Evolutionary conservation across 1,140 invertebrate species (phyloP).

Genomic region (Aplysia californica): DNA sequence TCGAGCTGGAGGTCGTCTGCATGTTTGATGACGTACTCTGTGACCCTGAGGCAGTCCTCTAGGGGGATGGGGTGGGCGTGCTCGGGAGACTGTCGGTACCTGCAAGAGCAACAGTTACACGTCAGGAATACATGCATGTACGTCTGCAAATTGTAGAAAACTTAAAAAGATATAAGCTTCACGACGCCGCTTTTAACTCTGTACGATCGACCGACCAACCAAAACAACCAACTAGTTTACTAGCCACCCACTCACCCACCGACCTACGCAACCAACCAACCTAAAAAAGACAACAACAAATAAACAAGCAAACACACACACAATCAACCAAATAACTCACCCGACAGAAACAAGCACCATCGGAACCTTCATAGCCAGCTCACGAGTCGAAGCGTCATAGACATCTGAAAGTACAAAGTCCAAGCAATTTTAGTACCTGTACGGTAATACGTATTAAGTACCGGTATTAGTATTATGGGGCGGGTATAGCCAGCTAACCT

Average conservation of each 20-base stretch:
- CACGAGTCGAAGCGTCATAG: slow-evolving; percentile 44
- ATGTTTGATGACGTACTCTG: slow-evolving; percentile 45
- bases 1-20: slow-evolving; percentile 39
- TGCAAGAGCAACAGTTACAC: neutral
- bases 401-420: slow-evolving; percentile 39
- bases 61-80: slow-evolving; percentile 46
- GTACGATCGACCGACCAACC: neutral
- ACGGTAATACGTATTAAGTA: neutral
- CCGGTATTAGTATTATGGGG: neutral
- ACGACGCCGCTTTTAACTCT: neutral
- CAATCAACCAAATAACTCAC: slow-evolving; percentile 36
- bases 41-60: slow-evolving; percentile 45
- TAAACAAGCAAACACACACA: too few relatives aligned
- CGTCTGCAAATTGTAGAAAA: too few relatives aligned
- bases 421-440: too few relatives aligned
- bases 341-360: slow-evolving; percentile 46
- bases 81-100: slow-evolving; percentile 48
- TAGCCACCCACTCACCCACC: too few relatives aligned
- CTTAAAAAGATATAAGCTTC: too few relatives aligned
- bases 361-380: slow-evolving; percentile 43
- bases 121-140: neutral
- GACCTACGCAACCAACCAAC: too few relatives aligned
- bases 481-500: neutral
- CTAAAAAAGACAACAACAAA: too few relatives aligned
- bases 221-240: too few relatives aligned